Percentiles rank a stretch among this genome's conserved stretches.
phyloP scores from a whole-genome alignment of 1,140 invertebrate genomes.

The Ceratitis capitata region DNA sequence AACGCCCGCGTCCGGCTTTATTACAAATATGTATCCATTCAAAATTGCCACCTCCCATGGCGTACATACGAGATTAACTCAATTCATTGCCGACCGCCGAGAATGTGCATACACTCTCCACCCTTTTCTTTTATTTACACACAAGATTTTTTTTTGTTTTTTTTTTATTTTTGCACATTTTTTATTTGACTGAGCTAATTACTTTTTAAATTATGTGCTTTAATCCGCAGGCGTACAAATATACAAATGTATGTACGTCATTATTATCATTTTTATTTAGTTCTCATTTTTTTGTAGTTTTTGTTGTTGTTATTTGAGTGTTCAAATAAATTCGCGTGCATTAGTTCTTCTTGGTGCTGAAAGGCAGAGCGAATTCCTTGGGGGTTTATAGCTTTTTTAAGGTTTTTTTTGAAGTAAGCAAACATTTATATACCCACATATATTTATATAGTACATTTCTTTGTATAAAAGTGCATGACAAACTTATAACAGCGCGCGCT shows the following conservation, averaged over 20 bases:
- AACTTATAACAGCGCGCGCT: not conserved
- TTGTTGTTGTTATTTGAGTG: not conserved
- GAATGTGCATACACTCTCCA: not conserved
- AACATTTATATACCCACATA: not conserved
- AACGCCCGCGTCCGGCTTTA: not conserved
- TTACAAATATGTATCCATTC: not conserved
- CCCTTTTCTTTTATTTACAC: not conserved
- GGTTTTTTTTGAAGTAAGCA: not conserved
- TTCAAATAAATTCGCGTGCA: not conserved
- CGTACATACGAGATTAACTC: not conserved
- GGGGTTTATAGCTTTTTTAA: not conserved
- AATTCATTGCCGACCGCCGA: not conserved
- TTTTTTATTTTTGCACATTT: not conserved
- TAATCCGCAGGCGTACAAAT: not conserved
- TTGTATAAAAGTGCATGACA: not conserved
- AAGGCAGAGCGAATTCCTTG: not conserved
- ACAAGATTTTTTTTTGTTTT: no score
- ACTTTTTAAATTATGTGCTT: slow-evolving; percentile 33
- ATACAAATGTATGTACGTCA: not conserved
- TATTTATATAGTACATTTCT: not conserved
- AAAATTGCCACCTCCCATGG: not conserved
- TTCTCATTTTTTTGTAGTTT: no score
- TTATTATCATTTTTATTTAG: not conserved
- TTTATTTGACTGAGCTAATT: slow-evolving; percentile 35
- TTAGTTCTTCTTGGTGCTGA: not conserved